A percentile compares a stretch with the other conserved stretches of the same genome.
phyloP scores from a whole-genome alignment of 1,140 invertebrate species.

The Musca domestica region DNA sequence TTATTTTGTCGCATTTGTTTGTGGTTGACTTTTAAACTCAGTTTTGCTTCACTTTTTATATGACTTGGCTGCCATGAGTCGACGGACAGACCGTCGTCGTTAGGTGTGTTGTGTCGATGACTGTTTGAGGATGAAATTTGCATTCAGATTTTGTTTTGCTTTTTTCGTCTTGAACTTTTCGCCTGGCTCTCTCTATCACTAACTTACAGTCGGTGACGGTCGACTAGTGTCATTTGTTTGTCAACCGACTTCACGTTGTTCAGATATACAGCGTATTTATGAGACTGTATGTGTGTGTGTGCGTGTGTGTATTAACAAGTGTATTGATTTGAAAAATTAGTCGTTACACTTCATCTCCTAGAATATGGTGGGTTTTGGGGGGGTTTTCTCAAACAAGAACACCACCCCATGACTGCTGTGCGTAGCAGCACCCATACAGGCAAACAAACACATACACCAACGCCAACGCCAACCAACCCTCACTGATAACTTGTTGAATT shows the following conservation, averaged over 20 bases:
- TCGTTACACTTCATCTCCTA: background rate
- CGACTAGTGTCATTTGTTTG: background rate
- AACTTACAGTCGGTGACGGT: background rate
- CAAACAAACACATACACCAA: no score
- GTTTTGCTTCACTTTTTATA: conserved; percentile 1
- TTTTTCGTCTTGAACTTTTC: background rate
- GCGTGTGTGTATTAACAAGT: background rate
- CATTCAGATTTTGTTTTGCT: conserved; percentile 10
- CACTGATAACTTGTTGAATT: no score
- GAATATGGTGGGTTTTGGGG: no score
- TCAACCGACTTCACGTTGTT: background rate
- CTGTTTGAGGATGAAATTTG: conserved; percentile 1
- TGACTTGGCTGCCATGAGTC: background rate
- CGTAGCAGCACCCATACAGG: no score
- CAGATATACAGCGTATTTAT: background rate
- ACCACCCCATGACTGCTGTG: no score
- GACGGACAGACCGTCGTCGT: background rate
- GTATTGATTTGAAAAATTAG: conserved; percentile 3
- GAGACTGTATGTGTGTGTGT: background rate
- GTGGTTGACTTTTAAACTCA: conserved; percentile 17
- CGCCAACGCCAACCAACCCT: no score
- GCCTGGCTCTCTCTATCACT: background rate
- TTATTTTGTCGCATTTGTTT: background rate
- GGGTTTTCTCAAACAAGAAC: no score
- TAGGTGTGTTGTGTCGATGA: background rate